Evolutionary conservation across 2,888 invertebrate species (phyloP), one percentile per base, ranked within the genome.

Genomic region (Schrankia costaestrigalis): DNA sequence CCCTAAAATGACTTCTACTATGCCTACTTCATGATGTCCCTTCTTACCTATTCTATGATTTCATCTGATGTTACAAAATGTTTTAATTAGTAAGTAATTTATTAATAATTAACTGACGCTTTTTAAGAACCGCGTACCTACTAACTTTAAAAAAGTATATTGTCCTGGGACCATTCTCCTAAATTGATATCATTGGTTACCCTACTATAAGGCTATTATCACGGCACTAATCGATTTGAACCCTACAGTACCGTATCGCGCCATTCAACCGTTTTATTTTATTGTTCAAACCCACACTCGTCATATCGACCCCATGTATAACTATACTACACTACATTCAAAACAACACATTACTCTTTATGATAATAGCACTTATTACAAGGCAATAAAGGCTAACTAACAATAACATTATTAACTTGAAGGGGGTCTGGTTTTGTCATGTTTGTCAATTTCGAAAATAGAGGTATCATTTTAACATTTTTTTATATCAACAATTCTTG

Each of bases 151-250:
- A n/a, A 31, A 35, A 10, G n/a, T 23, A 17, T 7, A 22, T 11
- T 6, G 3, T 17, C 12, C 10, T 12, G 21, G 27, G 32, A 43
- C 18, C 29, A 32, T 48, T 44, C 25, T 18, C 3, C 30, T 22
- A 1, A 36, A 12, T 27, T 25, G n/a, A 2, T 40, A 52, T 46
- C 27, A 34, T 24, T 46, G 70, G 65, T 63, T 35, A 56, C 56
- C 53, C 46, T 48, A 45, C 48, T 25, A 26, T 64, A 66, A 66
- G 56, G 53, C 76, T 71, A 79, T 84, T 82, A 85, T 78, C 75
- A 63, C 73, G 67, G 61, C 66, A 63, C 78, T 84, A 85, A 85
- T 86, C 85, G 83, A 83, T 84, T 79, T 74, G 78, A 80, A 79
- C 85, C 82, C 80, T 58, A 58, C 59, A 78, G 77, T 75, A 63